Conservation (phyloP, 2,113 vertebrate species). For the Neomonachus schauinslandi region DNA sequence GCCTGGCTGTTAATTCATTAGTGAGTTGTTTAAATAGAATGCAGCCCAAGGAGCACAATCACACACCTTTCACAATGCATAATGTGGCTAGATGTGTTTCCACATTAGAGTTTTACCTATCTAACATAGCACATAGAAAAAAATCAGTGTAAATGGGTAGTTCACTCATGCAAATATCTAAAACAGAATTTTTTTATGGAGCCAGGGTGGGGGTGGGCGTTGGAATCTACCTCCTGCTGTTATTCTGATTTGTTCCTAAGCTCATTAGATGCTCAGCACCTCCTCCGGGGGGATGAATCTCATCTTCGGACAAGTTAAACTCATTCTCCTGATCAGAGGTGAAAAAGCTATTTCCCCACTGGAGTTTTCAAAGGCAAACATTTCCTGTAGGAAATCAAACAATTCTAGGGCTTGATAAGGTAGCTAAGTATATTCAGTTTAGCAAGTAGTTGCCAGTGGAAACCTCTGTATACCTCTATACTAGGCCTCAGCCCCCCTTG, state of each 20-base stretch:
- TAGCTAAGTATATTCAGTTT: conserved; percentile 59
- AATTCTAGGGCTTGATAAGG: conserved; percentile 65
- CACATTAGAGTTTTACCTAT: not conserved
- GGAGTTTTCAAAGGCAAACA: conserved; percentile 77
- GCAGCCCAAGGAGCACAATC: not conserved
- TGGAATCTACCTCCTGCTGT: conserved; percentile 26
- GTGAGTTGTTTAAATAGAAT: conserved; percentile 49
- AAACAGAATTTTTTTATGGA: not conserved
- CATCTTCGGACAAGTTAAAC: conserved; percentile 75
- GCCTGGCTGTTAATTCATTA: not conserved
- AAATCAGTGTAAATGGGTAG: not conserved
- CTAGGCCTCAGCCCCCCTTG: not conserved
- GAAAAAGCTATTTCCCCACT: conserved; percentile 58
- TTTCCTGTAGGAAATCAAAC: conserved; percentile 74
- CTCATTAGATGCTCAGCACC: conserved; percentile 51
- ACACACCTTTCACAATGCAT: not conserved
- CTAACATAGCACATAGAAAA: not conserved
- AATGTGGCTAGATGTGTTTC: not conserved
- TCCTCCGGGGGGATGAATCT: conserved; percentile 62
- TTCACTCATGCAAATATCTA: not conserved
- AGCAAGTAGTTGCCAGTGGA: conserved; percentile 52
- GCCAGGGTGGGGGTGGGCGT: not conserved
- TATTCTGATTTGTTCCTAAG: conserved; percentile 68
- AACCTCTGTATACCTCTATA: not conserved
- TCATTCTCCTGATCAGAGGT: conserved; percentile 68